Conservation (phyloP, 2,797 vertebrate species). For the Coilia nasus region DNA sequence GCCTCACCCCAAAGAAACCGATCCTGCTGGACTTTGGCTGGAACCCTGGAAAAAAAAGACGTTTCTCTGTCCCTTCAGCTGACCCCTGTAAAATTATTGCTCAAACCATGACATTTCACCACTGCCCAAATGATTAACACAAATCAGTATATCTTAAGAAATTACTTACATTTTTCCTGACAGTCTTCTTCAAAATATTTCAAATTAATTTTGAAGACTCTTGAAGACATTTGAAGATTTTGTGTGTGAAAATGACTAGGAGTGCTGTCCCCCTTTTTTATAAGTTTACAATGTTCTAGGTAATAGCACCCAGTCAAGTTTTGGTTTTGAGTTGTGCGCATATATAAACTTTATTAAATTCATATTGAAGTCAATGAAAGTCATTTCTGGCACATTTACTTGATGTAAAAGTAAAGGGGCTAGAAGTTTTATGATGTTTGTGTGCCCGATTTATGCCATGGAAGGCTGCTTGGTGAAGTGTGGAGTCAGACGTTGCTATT, state of each 20-base stretch:
- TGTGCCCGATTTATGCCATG: not conserved
- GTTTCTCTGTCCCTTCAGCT: not conserved
- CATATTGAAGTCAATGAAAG: constrained; percentile 14
- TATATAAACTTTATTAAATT: not conserved
- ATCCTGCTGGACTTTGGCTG: not conserved
- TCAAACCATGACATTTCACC: not conserved
- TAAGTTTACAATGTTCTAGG: too few relatives aligned
- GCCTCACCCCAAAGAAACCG: not conserved
- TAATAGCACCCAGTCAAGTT: too few relatives aligned
- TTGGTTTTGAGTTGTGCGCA: too few relatives aligned
- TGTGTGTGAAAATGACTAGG: too few relatives aligned
- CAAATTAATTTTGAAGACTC: constrained; percentile 17
- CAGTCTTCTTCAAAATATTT: not conserved
- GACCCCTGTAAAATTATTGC: not conserved
- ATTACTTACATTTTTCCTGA: not conserved
- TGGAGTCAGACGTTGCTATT: constrained; percentile 6
- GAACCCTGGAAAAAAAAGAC: not conserved
- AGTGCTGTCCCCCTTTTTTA: too few relatives aligned
- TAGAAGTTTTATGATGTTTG: not conserved
- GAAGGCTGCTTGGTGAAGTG: not conserved
- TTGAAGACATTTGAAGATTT: constrained; percentile 32
- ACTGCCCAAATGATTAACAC: not conserved
- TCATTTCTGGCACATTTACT: not conserved
- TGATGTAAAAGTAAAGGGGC: not conserved
- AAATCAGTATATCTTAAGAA: not conserved